Conservation (phyloP, 2,888 invertebrate species). For the Zelleria hepariella region DNA sequence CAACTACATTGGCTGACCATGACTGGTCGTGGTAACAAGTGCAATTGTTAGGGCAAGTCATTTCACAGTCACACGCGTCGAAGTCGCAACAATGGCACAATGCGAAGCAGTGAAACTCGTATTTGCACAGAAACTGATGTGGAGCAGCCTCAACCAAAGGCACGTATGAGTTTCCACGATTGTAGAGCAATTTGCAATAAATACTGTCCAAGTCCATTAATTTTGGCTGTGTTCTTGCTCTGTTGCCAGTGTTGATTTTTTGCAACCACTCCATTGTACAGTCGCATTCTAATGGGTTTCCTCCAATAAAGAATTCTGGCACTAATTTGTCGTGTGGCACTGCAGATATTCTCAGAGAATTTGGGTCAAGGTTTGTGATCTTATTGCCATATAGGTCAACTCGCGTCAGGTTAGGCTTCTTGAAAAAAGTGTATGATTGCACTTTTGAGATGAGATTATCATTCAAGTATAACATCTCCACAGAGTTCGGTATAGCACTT, state of each 20-base stretch:
- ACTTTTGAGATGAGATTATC: constrained; percentile 87
- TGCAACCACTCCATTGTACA: constrained; percentile 94
- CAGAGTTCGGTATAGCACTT: constrained; percentile 86
- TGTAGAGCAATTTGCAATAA: constrained; percentile 84
- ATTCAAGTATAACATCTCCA: constrained; percentile 83
- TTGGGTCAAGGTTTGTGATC: constrained; percentile 81
- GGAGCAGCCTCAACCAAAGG: constrained; percentile 84
- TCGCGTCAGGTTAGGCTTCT: constrained; percentile 85
- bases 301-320: constrained; percentile 87
- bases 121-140: constrained; percentile 88
- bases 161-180: constrained; percentile 80
- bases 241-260: constrained; percentile 81
- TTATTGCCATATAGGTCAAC: constrained; percentile 87
- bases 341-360: constrained; percentile 81
- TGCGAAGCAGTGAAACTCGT: constrained; percentile 88
- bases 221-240: constrained; percentile 83
- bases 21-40: constrained; percentile 91
- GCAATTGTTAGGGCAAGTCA: constrained; percentile 90
- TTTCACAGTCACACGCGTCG: constrained; percentile 93
- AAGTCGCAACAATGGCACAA: constrained; percentile 92
- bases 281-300: constrained; percentile 90
- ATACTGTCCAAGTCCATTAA: constrained; percentile 88
- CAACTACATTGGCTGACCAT: constrained; percentile 89
- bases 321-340: constrained; percentile 80
- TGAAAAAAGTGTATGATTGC: constrained; percentile 89